Conservation (phyloP, 1,140 invertebrate genomes). For the Meteorus sp. region DNA sequence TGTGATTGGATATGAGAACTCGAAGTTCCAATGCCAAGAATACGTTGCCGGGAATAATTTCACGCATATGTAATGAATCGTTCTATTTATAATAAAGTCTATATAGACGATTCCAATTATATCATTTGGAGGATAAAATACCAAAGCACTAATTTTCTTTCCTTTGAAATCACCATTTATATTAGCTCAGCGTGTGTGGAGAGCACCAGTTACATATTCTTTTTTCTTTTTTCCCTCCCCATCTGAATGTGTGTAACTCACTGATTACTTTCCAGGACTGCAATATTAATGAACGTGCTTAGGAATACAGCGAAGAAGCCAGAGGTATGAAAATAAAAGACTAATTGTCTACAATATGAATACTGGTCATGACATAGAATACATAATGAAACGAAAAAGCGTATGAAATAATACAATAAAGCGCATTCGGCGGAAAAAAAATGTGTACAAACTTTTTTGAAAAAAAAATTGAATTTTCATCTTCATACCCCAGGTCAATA, state of each 20-base stretch:
- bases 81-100: neutral
- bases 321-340: neutral
- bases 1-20: neutral
- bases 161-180: too few species aligned
- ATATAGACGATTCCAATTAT: neutral
- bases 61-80: neutral
- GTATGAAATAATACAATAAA: too few species aligned
- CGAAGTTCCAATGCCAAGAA: conserved; percentile 14
- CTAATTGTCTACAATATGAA: neutral
- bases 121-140: too few species aligned
- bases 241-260: conserved; percentile 15
- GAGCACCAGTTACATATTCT: neutral
- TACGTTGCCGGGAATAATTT: conserved; percentile 3
- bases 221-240: too few species aligned
- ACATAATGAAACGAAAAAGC: too few species aligned
- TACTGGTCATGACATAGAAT: too few species aligned
- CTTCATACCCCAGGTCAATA: too few species aligned
- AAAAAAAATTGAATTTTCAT: too few species aligned
- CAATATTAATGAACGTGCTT: neutral
- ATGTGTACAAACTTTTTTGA: too few species aligned
- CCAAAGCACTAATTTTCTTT: too few species aligned
- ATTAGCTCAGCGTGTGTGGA: too few species aligned
- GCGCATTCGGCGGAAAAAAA: too few species aligned
- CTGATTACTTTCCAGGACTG: conserved; percentile 12
- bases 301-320: neutral